Base-by-base conservation (phyloP, 2,888 invertebrate genomes). In the Melikaiella ostensackeni region DNA sequence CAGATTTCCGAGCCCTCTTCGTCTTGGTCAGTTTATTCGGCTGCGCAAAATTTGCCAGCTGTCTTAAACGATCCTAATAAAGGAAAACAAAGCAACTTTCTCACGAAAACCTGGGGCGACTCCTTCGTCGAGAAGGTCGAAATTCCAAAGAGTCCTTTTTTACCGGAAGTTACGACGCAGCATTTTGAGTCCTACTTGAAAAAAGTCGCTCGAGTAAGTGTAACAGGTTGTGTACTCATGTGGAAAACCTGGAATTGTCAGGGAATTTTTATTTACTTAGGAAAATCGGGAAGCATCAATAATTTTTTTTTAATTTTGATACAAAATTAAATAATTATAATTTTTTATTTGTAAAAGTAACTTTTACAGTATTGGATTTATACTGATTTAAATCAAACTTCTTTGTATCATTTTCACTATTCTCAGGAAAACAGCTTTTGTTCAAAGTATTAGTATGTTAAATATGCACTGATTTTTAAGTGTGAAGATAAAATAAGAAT, bases 21-120 rank as follows among this genome's bases (percentile, higher is more conserved):
- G 0, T 85, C 90, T n/a, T 98, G 97, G 97, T 96, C 95, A n/a
- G 93, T 97, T 79, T 98, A 96, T 92, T 96, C 97, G 74, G 97
- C 98, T 75, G 95, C 97, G 75, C 98, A 98, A 92, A 99, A 98
- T 92, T 93, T 99, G 83, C 97, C 99, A 55, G 98, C 98, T 77
- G 98, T 98, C 83, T 93, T 99, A 81, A 99, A 98, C 92, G 98
- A 99, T 92, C 99, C 99, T 0, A 95, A 96, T 81, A 95, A 96
- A 88, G 96, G 98, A 83, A 99, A 98, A 92, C 96, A 97, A 91
- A 94, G 94, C 82, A 95, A 98, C 91, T 98, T 99, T 89, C 98
- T 99, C 89, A 98, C 98, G 0, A 98, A 97, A 91, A 98, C 98
- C 80, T 99, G 99, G 99, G 99, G 99, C 63, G 98, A 98, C 87